phyloP scores from a whole-genome alignment of 2,888 invertebrate species.

The Eumerus sabulonum region DNA sequence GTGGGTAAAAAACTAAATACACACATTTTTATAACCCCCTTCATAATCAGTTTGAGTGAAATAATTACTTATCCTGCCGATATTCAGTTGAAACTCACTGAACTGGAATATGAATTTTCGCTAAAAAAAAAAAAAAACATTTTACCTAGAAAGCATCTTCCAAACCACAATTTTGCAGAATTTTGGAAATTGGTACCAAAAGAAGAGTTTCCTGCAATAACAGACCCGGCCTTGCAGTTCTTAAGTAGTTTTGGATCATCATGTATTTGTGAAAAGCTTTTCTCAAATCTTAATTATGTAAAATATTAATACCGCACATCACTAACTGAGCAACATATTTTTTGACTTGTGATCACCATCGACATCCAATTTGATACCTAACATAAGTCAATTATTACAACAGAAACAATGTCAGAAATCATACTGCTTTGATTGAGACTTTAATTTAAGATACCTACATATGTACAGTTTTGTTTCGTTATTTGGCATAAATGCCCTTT shows the following conservation, averaged over 20 bases:
- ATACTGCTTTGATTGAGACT: neutral
- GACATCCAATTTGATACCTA: too few species aligned
- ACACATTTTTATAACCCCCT: conserved; percentile 11
- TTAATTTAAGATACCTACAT: neutral
- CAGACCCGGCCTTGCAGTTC: neutral
- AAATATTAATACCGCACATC: too few species aligned
- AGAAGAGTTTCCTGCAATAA: neutral
- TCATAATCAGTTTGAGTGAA: conserved; percentile 16
- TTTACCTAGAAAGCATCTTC: conserved; percentile 9
- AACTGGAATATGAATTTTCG: conserved; percentile 16
- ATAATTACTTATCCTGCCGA: conserved; percentile 13
- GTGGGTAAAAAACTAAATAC: conserved; percentile 7
- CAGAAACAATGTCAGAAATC: neutral
- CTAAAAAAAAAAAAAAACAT: conserved; percentile 17
- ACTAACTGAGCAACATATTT: too few species aligned
- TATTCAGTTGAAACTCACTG: conserved; percentile 18
- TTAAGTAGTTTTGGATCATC: too few species aligned
- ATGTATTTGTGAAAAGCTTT: too few species aligned
- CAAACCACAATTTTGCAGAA: neutral
- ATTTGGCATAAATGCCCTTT: neutral
- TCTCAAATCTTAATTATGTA: too few species aligned
- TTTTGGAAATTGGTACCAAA: conserved; percentile 2
- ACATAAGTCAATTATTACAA: too few species aligned
- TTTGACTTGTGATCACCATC: too few species aligned
- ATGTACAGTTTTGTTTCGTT: neutral